These are phyloP conservation scores for Percopsis transmontana DNA, from an alignment of 2,113 vertebrate genomes.

Conservation along the genomic window DNA sequence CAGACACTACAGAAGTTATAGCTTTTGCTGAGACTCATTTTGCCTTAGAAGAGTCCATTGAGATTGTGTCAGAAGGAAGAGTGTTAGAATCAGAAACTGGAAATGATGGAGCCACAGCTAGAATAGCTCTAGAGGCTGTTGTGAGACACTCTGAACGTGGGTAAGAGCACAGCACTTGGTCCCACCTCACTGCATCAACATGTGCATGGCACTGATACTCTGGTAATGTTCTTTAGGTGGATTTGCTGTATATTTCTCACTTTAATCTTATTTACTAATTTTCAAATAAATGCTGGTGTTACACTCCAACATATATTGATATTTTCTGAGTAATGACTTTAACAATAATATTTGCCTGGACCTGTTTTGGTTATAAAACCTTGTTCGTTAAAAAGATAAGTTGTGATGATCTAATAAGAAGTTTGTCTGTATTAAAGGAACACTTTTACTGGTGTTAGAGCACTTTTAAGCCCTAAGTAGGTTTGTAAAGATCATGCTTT, in stretches of 20 bases:
- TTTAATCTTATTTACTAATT: neutral
- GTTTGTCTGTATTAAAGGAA: no score
- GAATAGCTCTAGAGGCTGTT: neutral
- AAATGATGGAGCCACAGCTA: neutral
- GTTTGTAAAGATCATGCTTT: neutral
- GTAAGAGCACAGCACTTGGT: constrained; percentile 18
- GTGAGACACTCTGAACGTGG: constrained; percentile 17
- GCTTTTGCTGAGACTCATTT: neutral
- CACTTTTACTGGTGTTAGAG: no score
- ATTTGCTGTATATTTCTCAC: neutral
- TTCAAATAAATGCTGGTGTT: neutral
- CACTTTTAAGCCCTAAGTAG: no score
- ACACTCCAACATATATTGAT: no score
- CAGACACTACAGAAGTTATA: constrained; percentile 5
- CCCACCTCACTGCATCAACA: neutral
- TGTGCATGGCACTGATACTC: neutral
- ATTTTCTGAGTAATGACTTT: no score
- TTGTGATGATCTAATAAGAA: no score
- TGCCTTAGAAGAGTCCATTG: constrained; percentile 3
- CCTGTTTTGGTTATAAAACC: neutral
- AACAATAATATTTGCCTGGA: neutral
- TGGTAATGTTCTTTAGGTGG: neutral
- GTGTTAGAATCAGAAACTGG: neutral
- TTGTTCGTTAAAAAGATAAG: neutral
- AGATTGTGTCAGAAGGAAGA: constrained; percentile 1